Evolutionary conservation across 2,797 vertebrate species (phyloP), one percentile per base, ranked within the genome.

Genomic region (Karalla daura): DNA sequence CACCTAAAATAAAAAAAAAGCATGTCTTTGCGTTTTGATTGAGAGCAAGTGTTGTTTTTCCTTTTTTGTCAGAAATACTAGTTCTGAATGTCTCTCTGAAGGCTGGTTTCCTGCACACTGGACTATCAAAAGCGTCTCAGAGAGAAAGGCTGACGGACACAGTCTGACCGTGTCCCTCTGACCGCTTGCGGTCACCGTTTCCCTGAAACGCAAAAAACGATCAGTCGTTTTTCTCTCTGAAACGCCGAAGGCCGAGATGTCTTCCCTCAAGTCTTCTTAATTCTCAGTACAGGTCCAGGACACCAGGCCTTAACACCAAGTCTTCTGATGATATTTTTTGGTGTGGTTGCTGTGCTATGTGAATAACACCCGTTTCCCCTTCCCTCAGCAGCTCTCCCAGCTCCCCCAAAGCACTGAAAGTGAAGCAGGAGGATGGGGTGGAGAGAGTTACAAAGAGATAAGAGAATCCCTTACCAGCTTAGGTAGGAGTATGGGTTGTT

Each of bases 401-500:
- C 92, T 93, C 91, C 92, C 92, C 89, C 91, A 94, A 93, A 92
- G 93, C 94, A 94, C 91, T 94, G 93, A 95, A 93, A 92, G 92
- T 89, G 90, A 94, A 94, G 94, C 93, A 94, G 92, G 94, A 94
- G 91, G 91, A 94, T 93, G 94, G 93, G 94, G 93, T 94, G 92
- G 92, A 93, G 93, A 94, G 92, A 93, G 94, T 94, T 92, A 94
- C 94, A 94, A 83, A 94, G 91, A 94, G 88, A 94, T 95, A 94
- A 93, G 92, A 88, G 91, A 94, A 91, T 92, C 93, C 90, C 88
- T 93, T 83, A 93, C 94, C 94, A 93, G 92, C 93, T 94, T 95
- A 94, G 94, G 94, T 95, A 95, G 94, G 94, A 94, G 93, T 91
- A 94, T 92, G 94, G 94, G 93, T 90, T 94, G 93, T 94, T 95